phyloP scores from a whole-genome alignment of 2,888 invertebrate genomes.

The Neuroscelio doddi region DNA sequence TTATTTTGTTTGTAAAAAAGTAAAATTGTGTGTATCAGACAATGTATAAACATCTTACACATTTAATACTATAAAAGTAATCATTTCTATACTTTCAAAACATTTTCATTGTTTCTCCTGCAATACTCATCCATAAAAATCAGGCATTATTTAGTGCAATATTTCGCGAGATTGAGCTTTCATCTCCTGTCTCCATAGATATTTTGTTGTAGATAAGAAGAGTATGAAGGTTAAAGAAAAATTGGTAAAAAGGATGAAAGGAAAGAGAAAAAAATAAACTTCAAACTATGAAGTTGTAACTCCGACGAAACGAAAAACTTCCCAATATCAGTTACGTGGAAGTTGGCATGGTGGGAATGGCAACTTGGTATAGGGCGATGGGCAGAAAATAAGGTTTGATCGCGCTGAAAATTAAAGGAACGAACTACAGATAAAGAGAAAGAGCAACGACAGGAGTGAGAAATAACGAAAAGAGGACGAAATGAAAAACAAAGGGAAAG shows the following conservation, averaged over 20 bases:
- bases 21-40: too few relatives aligned
- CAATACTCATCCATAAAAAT: too few relatives aligned
- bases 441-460: slow-evolving; percentile 29
- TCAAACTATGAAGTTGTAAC: slow-evolving; percentile 44
- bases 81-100: too few relatives aligned
- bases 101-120: too few relatives aligned
- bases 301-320: slow-evolving; percentile 54
- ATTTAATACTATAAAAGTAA: too few relatives aligned
- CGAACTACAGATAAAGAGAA: slow-evolving; percentile 56
- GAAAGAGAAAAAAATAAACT: slow-evolving; percentile 23
- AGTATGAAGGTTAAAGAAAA: slow-evolving; percentile 13
- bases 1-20: too few relatives aligned
- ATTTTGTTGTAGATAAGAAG: background rate
- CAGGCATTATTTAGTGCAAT: too few relatives aligned
- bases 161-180: background rate
- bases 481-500: slow-evolving; percentile 25
- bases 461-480: slow-evolving; percentile 28
- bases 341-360: slow-evolving; percentile 47
- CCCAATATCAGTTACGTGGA: slow-evolving; percentile 62
- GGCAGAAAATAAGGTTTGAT: slow-evolving; percentile 63
- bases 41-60: too few relatives aligned
- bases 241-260: slow-evolving; percentile 14
- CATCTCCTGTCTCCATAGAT: background rate
- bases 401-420: slow-evolving; percentile 66
- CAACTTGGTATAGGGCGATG: slow-evolving; percentile 37